A percentile compares a stretch with the other conserved stretches of the same genome.
Conservation (phyloP, 2,113 vertebrate genomes). For the Caranx ignobilis region DNA sequence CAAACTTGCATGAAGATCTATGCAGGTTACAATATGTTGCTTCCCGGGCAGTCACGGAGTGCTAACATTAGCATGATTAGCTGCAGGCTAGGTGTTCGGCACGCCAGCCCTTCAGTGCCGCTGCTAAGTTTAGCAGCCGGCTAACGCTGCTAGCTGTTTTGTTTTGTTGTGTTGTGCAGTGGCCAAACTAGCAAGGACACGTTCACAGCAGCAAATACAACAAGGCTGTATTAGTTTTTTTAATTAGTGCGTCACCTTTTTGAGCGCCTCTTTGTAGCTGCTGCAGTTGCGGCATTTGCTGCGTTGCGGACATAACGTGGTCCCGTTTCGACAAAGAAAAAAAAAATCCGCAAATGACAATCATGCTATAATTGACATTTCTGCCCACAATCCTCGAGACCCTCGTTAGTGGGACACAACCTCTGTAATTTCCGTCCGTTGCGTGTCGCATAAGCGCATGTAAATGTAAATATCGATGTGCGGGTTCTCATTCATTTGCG, state of each 20-base stretch:
- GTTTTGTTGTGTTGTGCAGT: background rate
- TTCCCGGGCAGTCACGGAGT: constrained; percentile 14
- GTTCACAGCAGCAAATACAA: background rate
- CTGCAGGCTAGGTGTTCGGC: constrained; percentile 48
- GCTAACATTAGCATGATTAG: constrained; percentile 76
- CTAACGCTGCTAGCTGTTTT: constrained; percentile 50
- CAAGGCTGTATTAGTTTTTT: accelerated
- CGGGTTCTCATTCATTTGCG: constrained; percentile 80
- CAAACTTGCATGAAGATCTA: background rate
- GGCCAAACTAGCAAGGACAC: background rate
- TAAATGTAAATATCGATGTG: background rate
- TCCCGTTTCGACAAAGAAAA: constrained; percentile 82
- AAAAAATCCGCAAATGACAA: constrained; percentile 78
- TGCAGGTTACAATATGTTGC: background rate
- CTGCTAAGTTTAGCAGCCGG: constrained; percentile 41
- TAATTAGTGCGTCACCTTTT: constrained; percentile 44
- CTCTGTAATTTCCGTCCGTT: accelerated
- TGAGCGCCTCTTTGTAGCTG: constrained; percentile 51
- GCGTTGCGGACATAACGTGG: constrained; percentile 78
- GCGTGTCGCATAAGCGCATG: background rate
- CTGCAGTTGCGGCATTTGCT: constrained; percentile 76
- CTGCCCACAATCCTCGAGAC: background rate
- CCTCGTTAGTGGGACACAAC: accelerated
- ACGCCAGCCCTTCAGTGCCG: constrained; percentile 6
- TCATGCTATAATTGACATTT: constrained; percentile 30